A percentile compares a stretch with the other conserved stretches of the same genome.
These are phyloP conservation scores for Pteropus alecto DNA, from an alignment of 2,113 vertebrate genomes.

Conservation along the genomic window DNA sequence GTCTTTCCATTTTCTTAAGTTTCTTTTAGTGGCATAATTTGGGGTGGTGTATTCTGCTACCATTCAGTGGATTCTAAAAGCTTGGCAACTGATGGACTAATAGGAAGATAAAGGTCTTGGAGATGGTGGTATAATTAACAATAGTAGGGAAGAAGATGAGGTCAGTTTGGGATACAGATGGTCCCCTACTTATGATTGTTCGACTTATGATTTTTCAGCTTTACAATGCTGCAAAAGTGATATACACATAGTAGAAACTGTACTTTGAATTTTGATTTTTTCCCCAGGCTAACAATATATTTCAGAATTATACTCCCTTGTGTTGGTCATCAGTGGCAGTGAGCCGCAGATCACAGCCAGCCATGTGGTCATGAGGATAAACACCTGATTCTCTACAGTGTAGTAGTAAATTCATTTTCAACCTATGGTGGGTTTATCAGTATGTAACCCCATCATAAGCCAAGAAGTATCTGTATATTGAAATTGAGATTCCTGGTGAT, in stretches of 20 bases:
- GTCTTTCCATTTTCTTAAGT: not conserved
- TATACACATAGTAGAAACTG: not conserved
- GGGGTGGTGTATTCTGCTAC: not conserved
- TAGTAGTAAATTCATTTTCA: not conserved
- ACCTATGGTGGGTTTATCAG: not conserved
- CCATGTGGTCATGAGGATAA: not conserved
- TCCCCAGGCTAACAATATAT: not conserved
- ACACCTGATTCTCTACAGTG: not conserved
- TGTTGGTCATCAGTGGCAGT: not conserved
- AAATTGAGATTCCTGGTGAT: not conserved
- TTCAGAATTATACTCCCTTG: not conserved
- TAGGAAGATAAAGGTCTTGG: not conserved
- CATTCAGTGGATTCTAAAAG: not conserved
- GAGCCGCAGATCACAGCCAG: not conserved
- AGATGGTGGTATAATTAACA: not conserved
- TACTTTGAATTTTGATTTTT: not conserved
- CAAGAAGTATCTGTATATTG: not conserved
- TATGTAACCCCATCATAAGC: not conserved
- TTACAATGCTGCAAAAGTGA: not conserved
- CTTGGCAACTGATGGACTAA: not conserved
- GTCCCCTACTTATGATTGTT: not conserved
- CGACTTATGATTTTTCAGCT: not conserved
- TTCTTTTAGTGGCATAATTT: not conserved
- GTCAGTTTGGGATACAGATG: not conserved
- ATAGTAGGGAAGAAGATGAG: not conserved